These are phyloP conservation scores for Montipora efflorescens DNA, from an alignment of 64 coral and sea anemone species.

Conservation along the genomic window DNA sequence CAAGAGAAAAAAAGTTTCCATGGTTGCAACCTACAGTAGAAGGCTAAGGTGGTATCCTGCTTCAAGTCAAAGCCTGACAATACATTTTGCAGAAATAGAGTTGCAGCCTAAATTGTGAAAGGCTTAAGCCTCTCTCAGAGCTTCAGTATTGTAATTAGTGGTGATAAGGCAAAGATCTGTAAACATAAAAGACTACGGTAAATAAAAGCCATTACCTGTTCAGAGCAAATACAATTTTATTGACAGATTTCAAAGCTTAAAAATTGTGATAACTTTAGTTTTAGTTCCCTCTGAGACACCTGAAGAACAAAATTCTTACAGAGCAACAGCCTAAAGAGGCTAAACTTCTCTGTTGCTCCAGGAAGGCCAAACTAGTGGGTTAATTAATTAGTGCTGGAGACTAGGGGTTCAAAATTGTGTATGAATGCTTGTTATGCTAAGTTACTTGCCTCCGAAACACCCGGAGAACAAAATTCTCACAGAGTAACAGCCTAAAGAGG, in stretches of 20 bases:
- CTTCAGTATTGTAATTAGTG: neutral
- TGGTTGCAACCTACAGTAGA: neutral
- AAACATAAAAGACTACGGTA: neutral
- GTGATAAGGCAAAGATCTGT: neutral
- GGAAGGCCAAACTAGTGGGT: no score
- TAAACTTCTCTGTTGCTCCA: no score
- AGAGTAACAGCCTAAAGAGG: neutral
- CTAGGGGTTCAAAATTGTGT: no score
- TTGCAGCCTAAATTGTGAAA: neutral
- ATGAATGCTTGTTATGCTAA: no score
- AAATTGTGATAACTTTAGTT: no score
- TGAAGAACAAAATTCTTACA: neutral
- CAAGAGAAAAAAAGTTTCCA: neutral
- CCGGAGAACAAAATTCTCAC: no score
- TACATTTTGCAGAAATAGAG: neutral
- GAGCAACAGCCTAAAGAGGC: neutral
- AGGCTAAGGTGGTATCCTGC: neutral
- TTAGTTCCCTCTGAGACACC: neutral
- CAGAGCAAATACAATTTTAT: neutral
- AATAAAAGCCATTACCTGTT: neutral
- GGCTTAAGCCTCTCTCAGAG: neutral
- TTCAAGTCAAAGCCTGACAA: neutral
- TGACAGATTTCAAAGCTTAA: neutral
- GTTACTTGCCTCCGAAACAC: no score
- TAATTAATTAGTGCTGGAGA: no score